A percentile compares a stretch with the other conserved stretches of the same genome.
These are phyloP conservation scores for Falco cherrug DNA, from an alignment of 2,797 vertebrate species.

Conservation along the genomic window DNA sequence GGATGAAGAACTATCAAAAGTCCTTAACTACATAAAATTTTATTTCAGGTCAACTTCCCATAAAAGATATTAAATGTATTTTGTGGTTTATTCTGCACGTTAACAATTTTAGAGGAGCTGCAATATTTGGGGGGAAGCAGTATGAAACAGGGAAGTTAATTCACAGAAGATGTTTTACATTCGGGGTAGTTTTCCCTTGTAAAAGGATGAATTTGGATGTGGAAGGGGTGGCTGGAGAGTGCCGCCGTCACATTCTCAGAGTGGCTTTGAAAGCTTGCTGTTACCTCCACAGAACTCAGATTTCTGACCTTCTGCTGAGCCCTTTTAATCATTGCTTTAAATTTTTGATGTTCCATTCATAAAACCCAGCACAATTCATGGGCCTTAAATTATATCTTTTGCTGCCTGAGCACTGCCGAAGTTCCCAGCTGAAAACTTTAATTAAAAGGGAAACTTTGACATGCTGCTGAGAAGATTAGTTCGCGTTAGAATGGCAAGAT, in stretches of 20 bases:
- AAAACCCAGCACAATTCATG: neutral
- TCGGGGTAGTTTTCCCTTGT: constrained; percentile 43
- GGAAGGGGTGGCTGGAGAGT: neutral
- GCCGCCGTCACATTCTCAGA: neutral
- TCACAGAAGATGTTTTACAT: constrained; percentile 68
- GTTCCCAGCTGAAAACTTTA: constrained; percentile 83
- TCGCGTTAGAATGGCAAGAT: constrained; percentile 86
- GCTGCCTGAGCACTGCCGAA: constrained; percentile 16
- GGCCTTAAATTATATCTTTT: constrained; percentile 24
- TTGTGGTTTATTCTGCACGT: constrained; percentile 71
- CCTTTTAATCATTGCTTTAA: constrained; percentile 13
- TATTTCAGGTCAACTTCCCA: constrained; percentile 77
- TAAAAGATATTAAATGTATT: constrained; percentile 79
- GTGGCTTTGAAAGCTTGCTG: neutral
- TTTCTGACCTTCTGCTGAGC: constrained; percentile 20
- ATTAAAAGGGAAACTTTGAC: constrained; percentile 84
- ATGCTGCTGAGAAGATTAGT: constrained; percentile 86
- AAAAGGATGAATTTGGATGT: neutral
- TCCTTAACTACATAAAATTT: constrained; percentile 79
- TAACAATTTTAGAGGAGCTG: constrained; percentile 67
- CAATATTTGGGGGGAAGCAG: constrained; percentile 62
- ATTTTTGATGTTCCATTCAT: constrained; percentile 43
- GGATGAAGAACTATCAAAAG: constrained; percentile 79
- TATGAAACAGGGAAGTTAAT: constrained; percentile 66
- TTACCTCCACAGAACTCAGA: constrained; percentile 6